Base-by-base conservation (phyloP, 2,797 vertebrate genomes). In the Gobio occitaniae region DNA sequence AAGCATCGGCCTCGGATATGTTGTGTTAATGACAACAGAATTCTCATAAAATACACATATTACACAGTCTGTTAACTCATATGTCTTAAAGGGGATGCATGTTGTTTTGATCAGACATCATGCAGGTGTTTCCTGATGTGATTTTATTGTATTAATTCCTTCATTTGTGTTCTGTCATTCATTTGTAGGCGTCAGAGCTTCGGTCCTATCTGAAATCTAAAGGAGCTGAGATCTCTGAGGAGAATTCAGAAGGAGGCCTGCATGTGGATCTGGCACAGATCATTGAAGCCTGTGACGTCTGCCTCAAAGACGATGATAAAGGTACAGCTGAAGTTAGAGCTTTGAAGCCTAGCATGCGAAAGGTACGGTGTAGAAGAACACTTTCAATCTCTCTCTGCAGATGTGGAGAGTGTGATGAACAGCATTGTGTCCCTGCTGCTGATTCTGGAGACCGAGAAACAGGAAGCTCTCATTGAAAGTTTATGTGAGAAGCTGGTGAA, bases 341-440 rank as follows among this genome's bases (percentile, higher is more conserved):
- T 70, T 44, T 32, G 0, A 38, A 25, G 7, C 15, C 2, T 52
- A 3, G 0, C 11, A 21, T 21, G 12, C 11, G 8, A 6, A 36
- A 6, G 2, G 0, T 11, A 25, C 2, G 1, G 4, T 63, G 12
- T 3, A 32, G 25, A 11, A 52, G 48, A 44, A 25, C 41, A 3
- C 47, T 12, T 66, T 36, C 11, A 29, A 13, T 5, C 9, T 1
- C 29, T 21, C 11, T 50, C 70, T 93, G 65, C 92, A 99, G 98
- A 99, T 94, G 97, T 99, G 9, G 98, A 99, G 94, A 99, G 98
- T 1, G 97, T 97, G 89, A 99, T 99, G 98, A 99, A 99, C 95
- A 99, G 98, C 13, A 97, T 99, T 1, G 98, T 99, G 38, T 99
- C 98, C 65, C 93, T 99, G 89, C 93, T 99, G 65, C 93, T 99